Conservation (phyloP, 2,888 invertebrate species). For the Xestobium rufovillosum region DNA sequence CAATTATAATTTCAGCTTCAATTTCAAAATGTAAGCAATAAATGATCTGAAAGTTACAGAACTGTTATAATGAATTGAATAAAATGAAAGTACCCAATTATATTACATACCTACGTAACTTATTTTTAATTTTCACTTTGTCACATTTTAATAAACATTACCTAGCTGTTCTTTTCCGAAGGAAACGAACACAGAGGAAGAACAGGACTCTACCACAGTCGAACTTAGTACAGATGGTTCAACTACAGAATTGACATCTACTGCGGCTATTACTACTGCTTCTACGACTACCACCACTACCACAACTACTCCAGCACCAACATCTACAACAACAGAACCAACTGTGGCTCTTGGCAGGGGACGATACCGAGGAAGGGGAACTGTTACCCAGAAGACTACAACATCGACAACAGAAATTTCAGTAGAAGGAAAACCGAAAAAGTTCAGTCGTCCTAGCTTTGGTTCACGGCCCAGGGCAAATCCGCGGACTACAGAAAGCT, state of each 20-base stretch:
- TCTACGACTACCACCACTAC: conserved; percentile 49
- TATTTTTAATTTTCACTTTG: too few species aligned
- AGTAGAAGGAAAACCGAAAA: conserved; percentile 42
- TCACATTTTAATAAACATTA: too few species aligned
- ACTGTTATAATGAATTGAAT: too few species aligned
- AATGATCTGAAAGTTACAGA: too few species aligned
- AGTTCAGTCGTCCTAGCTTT: conserved; percentile 39
- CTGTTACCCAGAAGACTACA: conserved; percentile 45
- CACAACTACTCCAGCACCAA: conserved; percentile 44
- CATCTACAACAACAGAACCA: conserved; percentile 45
- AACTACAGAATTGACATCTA: conserved; percentile 47
- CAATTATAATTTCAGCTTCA: conserved; percentile 17
- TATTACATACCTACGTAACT: too few species aligned
- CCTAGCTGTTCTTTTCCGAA: too few species aligned
- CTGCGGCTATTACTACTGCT: conserved; percentile 52
- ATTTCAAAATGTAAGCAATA: too few species aligned
- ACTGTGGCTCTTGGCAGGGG: conserved; percentile 31
- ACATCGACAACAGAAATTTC: conserved; percentile 33
- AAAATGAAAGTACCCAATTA: too few species aligned
- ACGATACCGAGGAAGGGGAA: conserved; percentile 28
- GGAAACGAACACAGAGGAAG: too few species aligned
- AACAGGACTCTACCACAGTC: conserved; percentile 34
- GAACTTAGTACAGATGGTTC: conserved; percentile 45
- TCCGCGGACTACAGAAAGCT: conserved; percentile 37
- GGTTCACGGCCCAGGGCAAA: conserved; percentile 46